phyloP scores from a whole-genome alignment of 2,113 vertebrate genomes.

The Corythornis vintsioides region DNA sequence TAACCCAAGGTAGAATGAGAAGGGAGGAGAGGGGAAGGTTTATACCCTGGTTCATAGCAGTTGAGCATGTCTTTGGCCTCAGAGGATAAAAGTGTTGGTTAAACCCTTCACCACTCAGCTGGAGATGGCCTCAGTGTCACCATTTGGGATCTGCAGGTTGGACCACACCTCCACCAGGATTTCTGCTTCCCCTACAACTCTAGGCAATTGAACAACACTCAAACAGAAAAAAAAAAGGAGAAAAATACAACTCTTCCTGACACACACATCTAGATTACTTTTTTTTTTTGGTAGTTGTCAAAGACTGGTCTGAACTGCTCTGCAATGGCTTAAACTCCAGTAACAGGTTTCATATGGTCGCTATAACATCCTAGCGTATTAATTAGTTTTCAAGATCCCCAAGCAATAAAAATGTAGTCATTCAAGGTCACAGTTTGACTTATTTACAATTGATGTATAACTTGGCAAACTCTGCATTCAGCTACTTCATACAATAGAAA shows the following conservation, averaged over 20 bases:
- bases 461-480: conserved; percentile 75
- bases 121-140: neutral
- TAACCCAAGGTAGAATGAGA: neutral
- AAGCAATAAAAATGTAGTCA: conserved; percentile 71
- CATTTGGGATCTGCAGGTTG: rapidly evolving
- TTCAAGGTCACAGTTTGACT: conserved; percentile 82
- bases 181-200: neutral
- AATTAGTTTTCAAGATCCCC: conserved; percentile 76
- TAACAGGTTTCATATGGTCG: conserved; percentile 73
- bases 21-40: neutral
- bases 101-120: neutral
- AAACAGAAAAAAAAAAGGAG: neutral
- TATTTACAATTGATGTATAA: conserved; percentile 80
- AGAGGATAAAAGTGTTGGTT: neutral
- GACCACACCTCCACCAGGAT: neutral
- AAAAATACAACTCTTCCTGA: neutral
- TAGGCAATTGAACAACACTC: neutral
- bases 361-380: conserved; percentile 71
- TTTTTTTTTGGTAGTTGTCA: neutral
- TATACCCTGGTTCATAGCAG: neutral
- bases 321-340: conserved; percentile 30
- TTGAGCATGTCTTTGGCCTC: neutral
- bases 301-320: neutral
- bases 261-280: neutral
- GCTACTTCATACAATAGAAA: conserved; percentile 74